Evolutionary conservation across 2,888 invertebrate genomes (phyloP).

Genomic region (Xanthia icteritia): DNA sequence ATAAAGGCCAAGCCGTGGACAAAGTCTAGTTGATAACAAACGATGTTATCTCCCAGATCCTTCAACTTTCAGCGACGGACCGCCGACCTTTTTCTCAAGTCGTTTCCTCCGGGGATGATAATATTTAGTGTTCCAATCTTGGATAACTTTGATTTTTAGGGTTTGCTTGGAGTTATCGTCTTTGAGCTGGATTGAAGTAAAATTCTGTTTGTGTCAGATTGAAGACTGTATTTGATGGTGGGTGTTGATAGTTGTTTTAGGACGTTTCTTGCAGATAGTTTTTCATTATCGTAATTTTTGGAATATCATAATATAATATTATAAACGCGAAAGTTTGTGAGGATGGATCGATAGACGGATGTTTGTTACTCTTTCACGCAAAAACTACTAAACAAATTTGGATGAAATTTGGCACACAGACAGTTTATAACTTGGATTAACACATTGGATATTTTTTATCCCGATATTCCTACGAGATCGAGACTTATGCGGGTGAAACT

Average conservation of each 20-base stretch:
- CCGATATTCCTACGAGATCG: too few relatives aligned
- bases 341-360: too few relatives aligned
- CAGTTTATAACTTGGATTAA: too few relatives aligned
- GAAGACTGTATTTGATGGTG: conserved; percentile 34
- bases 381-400: too few relatives aligned
- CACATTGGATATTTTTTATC: too few relatives aligned
- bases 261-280: neutral
- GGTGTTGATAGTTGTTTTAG: conserved; percentile 11
- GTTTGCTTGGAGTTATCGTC: conserved; percentile 57
- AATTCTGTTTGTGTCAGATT: conserved; percentile 53
- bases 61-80: conserved; percentile 59
- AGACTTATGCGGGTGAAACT: too few relatives aligned
- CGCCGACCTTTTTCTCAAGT: conserved; percentile 63
- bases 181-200: conserved; percentile 56
- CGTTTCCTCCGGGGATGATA: conserved; percentile 65
- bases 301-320: neutral
- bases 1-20: conserved; percentile 40
- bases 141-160: conserved; percentile 67
- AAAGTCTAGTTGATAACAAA: conserved; percentile 64
- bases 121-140: conserved; percentile 70
- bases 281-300: neutral
- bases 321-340: too few relatives aligned
- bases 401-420: too few relatives aligned
- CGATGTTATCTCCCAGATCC: conserved; percentile 64
- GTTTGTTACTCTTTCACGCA: too few relatives aligned